Conservation (phyloP, 92 coral and sea anemone species). For the Palythoa grandis region DNA sequence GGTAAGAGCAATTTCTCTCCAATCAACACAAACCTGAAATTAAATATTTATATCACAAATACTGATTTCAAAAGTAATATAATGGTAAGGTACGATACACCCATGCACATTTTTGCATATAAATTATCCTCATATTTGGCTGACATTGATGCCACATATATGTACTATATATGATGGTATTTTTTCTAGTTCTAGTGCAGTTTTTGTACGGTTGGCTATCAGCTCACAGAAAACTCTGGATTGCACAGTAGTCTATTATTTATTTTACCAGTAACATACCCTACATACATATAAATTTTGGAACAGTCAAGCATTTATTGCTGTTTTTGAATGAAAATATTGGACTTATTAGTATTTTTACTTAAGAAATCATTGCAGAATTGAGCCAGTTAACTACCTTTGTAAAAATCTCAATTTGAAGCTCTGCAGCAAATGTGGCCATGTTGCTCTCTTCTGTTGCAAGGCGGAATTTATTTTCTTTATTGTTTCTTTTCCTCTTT, state of each 20-base stretch:
- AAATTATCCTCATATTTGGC: neutral
- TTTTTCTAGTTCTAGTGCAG: neutral
- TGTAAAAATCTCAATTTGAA: conserved; percentile 8
- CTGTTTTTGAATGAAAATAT: neutral
- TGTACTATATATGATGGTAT: neutral
- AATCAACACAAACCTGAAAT: neutral
- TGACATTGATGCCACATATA: neutral
- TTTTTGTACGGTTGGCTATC: neutral
- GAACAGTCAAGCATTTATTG: neutral
- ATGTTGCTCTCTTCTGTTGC: neutral
- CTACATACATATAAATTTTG: neutral
- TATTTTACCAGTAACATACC: neutral
- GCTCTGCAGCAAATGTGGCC: conserved; percentile 13
- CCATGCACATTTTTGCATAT: neutral
- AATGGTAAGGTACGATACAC: neutral
- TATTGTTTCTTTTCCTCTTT: conserved; percentile 4
- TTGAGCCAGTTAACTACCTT: conserved; percentile 3
- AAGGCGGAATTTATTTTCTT: neutral
- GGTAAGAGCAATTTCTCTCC: conserved; percentile 19
- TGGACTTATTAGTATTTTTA: neutral
- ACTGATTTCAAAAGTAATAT: neutral
- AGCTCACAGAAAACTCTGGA: neutral
- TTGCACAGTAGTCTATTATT: neutral
- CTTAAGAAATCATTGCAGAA: neutral
- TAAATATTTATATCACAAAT: neutral